These are phyloP conservation scores for Hypsopygia costalis DNA, from an alignment of 2,888 invertebrate species.

Conservation along the genomic window DNA sequence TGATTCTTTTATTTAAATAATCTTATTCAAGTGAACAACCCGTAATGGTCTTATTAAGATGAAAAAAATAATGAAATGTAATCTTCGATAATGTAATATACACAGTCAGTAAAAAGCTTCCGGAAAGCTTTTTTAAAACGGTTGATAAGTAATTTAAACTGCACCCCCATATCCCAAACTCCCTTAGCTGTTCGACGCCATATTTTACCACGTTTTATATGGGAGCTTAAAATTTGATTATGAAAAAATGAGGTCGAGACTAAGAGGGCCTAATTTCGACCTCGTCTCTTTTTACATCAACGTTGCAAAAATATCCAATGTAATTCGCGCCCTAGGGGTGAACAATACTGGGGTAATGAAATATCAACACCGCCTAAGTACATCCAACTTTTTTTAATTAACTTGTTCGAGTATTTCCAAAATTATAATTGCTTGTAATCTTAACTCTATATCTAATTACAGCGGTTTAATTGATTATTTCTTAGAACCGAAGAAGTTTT, in stretches of 20 bases:
- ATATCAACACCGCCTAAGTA: conserved; percentile 31
- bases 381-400: conserved; percentile 18
- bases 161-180: conserved; percentile 2
- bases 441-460: background rate
- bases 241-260: conserved; percentile 45
- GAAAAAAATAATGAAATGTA: no score
- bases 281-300: conserved; percentile 50
- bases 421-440: conserved; percentile 1
- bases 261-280: conserved; percentile 52
- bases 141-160: conserved; percentile 6
- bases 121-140: background rate
- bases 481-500: background rate
- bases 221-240: conserved; percentile 56
- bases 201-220: conserved; percentile 38
- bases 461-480: background rate
- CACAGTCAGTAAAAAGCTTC: no score
- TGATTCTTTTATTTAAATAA: no score
- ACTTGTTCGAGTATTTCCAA: conserved; percentile 7
- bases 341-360: conserved; percentile 56
- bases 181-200: conserved; percentile 3
- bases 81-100: no score
- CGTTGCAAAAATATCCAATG: conserved; percentile 49
- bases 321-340: conserved; percentile 42
- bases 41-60: no score
- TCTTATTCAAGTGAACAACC: no score